Conservation (phyloP, 2,888 invertebrate species). For the Oligia strigilis region DNA sequence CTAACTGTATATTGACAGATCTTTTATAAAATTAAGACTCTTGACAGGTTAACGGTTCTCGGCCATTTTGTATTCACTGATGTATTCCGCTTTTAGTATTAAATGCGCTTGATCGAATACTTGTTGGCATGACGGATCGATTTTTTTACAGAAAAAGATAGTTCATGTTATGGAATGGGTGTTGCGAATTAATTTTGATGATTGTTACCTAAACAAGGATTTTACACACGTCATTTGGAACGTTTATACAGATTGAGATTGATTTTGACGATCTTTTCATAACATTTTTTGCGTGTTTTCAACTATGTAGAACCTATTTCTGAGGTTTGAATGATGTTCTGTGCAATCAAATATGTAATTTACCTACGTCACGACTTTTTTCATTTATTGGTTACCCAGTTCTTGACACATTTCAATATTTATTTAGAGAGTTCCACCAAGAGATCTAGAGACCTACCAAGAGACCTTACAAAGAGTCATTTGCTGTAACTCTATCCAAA, state of each 20-base stretch:
- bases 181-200: slow-evolving; percentile 70
- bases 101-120: slow-evolving; percentile 71
- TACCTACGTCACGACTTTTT: background rate
- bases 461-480: background rate
- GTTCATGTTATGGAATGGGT: slow-evolving; percentile 52
- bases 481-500: background rate
- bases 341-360: background rate
- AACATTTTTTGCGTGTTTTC: background rate
- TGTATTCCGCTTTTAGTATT: slow-evolving; percentile 63
- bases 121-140: slow-evolving; percentile 67
- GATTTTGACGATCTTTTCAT: background rate
- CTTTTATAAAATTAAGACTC: slow-evolving; percentile 42
- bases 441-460: no score
- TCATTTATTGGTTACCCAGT: background rate
- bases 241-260: slow-evolving; percentile 13
- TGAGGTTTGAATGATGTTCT: background rate
- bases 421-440: background rate
- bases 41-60: slow-evolving; percentile 70
- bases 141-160: slow-evolving; percentile 46
- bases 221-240: slow-evolving; percentile 52
- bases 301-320: background rate
- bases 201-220: slow-evolving; percentile 61
- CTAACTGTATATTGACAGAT: slow-evolving; percentile 64
- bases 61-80: slow-evolving; percentile 60
- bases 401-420: background rate